These are phyloP conservation scores for Antechinus stuartii DNA, from an alignment of 2,113 vertebrate species.

Conservation along the genomic window DNA sequence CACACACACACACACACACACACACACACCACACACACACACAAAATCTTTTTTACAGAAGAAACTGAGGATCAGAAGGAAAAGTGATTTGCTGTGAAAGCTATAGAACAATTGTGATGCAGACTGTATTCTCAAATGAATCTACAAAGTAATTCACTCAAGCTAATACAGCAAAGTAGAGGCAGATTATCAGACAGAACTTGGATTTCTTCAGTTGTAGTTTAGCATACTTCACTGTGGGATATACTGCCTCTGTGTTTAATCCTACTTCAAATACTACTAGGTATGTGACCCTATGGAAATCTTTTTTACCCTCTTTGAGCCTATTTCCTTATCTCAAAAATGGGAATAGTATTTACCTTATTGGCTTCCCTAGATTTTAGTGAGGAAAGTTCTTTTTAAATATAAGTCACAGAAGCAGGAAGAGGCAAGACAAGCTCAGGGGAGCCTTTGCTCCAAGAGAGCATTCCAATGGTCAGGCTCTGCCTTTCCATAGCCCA, in stretches of 20 bases:
- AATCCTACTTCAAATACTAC: background rate
- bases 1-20: background rate
- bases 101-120: background rate
- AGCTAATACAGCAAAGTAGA: background rate
- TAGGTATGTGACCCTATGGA: background rate
- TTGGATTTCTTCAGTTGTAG: background rate
- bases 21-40: background rate
- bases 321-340: background rate
- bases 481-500: background rate
- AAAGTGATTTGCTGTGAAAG: background rate
- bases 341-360: background rate
- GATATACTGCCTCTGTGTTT: background rate
- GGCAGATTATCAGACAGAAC: background rate
- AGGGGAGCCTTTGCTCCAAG: background rate
- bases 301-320: background rate
- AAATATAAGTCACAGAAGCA: background rate
- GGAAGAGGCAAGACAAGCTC: background rate
- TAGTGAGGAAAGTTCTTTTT: background rate
- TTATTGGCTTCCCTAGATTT: background rate
- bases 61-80: background rate
- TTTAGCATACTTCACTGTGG: background rate
- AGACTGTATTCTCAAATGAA: background rate
- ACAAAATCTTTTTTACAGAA: background rate
- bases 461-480: fast-evolving
- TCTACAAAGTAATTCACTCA: background rate